Base-by-base conservation (phyloP, 2,888 invertebrate genomes). In the Zeuzera pyrina region DNA sequence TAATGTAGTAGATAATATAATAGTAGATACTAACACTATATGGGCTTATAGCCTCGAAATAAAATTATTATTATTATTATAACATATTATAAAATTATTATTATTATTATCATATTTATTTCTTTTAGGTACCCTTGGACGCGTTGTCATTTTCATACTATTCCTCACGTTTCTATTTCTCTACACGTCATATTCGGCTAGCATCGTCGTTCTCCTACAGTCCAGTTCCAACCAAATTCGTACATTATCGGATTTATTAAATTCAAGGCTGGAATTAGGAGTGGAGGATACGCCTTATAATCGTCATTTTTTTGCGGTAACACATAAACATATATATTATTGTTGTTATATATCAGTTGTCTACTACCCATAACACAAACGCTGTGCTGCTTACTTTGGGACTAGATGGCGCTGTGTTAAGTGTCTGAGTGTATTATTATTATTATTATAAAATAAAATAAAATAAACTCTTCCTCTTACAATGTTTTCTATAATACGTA, bases 141-240 rank as follows among this genome's bases (percentile, higher is more conserved):
- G 90, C n/a, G 76, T 88, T 7, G 86, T 89, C 2, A 85, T 88
- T 36, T 77, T 91, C 34, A 63, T 88, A 35, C 62, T 88, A 6
- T 86, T 89, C 40, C 54, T 88, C 2, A 78, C 87, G 0, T 79
- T 88, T 22, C 78, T 91, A 56, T 91, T 91, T 49, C 61, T 91
- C 0, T 91, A 89, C 52, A 88, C 89, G 0, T 88, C 91, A 0
- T 92, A 91, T 50, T 88, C 91, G 0, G 91, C 91, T 3, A 89
- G 88, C 52, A 91, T 91, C 29, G 90, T 91, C 1, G 90, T 89
- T 0, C 58, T 91, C 10, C 68, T 91, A 8, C 91, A 91, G 55
- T 89, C 91, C 0, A 88, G 88, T 1, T 89, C 91, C 1, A 84
- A 84, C 27, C 86, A 87, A 41, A 89, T 92, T 30, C 77, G 81